Conservation (phyloP, 2,113 vertebrate genomes). For the Siniperca chuatsi region DNA sequence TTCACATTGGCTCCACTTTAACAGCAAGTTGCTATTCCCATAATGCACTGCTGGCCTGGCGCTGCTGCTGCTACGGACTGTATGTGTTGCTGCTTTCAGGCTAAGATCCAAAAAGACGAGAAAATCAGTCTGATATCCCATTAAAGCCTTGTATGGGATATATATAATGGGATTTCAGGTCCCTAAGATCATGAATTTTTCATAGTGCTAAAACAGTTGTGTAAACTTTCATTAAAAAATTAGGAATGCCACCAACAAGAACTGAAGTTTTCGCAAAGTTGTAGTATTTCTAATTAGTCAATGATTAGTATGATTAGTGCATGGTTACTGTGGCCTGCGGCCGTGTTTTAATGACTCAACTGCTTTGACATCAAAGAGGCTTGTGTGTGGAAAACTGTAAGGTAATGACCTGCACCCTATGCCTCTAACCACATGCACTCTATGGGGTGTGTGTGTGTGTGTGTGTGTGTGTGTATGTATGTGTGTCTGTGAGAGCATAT, state of each 20-base stretch:
- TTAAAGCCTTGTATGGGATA: background rate
- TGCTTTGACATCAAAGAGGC: conserved; percentile 52
- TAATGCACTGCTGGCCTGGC: conserved; percentile 49
- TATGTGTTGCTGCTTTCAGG: background rate
- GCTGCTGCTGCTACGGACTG: background rate
- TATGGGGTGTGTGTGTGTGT: background rate
- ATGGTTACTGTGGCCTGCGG: conserved; percentile 44
- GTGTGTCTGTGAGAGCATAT: no score
- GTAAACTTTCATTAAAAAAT: conserved; percentile 16
- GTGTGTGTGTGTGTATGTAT: no score
- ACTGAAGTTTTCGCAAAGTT: conserved; percentile 11
- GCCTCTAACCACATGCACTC: conserved; percentile 22
- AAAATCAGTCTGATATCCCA: background rate
- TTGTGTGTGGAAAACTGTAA: conserved; percentile 10
- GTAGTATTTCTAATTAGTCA: conserved; percentile 59
- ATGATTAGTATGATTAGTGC: conserved; percentile 14
- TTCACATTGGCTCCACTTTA: conserved; percentile 77
- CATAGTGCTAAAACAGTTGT: background rate
- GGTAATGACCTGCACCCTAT: conserved; percentile 31
- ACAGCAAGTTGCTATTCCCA: conserved; percentile 69
- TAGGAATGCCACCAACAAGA: background rate
- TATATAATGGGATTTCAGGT: background rate
- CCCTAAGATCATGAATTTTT: background rate
- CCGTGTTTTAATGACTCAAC: conserved; percentile 56
- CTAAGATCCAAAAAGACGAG: background rate